Conservation (phyloP, 2,797 vertebrate species). For the Sternotherus odoratus region DNA sequence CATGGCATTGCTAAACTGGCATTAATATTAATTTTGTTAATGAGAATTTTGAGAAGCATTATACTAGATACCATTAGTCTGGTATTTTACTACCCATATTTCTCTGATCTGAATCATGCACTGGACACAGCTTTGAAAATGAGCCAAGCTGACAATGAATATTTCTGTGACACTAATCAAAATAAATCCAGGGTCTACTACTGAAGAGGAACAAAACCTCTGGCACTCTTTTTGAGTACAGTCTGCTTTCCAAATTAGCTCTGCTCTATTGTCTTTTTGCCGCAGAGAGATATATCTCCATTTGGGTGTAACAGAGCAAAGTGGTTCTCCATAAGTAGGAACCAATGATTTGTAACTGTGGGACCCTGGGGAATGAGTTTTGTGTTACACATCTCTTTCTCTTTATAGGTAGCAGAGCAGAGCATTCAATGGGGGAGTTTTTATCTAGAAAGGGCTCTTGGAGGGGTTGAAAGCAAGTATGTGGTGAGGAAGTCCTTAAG, state of each 20-base stretch:
- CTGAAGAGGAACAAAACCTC: background rate
- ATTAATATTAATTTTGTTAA: slow-evolving; percentile 1
- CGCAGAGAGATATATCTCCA: background rate
- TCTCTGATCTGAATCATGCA: background rate
- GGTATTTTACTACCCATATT: background rate
- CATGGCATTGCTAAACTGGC: background rate
- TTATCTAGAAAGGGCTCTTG: fast-evolving
- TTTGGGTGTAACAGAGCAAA: background rate
- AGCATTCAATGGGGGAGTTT: background rate
- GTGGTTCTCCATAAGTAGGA: background rate
- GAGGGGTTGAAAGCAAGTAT: background rate
- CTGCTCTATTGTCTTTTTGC: background rate
- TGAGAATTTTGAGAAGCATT: background rate
- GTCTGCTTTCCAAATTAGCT: background rate
- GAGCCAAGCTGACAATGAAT: background rate
- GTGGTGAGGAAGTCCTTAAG: background rate
- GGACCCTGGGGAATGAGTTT: background rate
- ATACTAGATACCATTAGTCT: slow-evolving; percentile 1
- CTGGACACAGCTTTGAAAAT: background rate
- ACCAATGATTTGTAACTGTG: background rate
- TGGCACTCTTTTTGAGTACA: background rate
- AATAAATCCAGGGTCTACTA: background rate
- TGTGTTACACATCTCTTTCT: background rate
- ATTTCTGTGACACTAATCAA: background rate
- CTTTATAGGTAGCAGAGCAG: background rate